A percentile compares a stretch with the other conserved stretches of the same genome.
phyloP scores from a whole-genome alignment of 1,140 invertebrate species.

The Eriosoma lanigerum region DNA sequence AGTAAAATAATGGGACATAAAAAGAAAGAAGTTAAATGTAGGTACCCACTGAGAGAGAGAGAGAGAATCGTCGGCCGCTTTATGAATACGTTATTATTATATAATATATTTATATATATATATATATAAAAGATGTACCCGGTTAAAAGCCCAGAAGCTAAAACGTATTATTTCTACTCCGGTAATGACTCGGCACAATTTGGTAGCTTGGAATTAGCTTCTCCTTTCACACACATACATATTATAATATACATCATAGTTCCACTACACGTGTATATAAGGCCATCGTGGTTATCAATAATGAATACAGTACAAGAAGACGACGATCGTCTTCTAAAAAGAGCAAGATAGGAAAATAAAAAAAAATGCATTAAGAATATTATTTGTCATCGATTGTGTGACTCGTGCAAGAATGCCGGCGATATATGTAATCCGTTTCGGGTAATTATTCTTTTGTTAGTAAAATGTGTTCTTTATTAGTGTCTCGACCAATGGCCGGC shows the following conservation, averaged over 20 bases:
- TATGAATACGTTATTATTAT: conserved; percentile 46
- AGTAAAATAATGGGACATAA: conserved; percentile 33
- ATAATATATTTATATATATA: not conserved
- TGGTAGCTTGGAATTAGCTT: conserved; percentile 47
- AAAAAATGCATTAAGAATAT: conserved; percentile 49
- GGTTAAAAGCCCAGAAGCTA: conserved; percentile 51
- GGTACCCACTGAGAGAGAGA: not conserved
- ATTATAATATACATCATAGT: not conserved
- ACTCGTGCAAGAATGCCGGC: conserved; percentile 50
- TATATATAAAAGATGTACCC: conserved; percentile 29
- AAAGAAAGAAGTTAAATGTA: conserved; percentile 33
- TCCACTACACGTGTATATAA: conserved; percentile 10
- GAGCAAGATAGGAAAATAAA: conserved; percentile 25
- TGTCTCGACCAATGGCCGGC: conserved; percentile 46
- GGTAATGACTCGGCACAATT: conserved; percentile 51
- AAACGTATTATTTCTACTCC: conserved; percentile 50
- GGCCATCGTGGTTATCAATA: conserved; percentile 49
- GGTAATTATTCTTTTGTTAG: conserved; percentile 51
- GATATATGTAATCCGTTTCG: conserved; percentile 50
- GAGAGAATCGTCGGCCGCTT: not conserved
- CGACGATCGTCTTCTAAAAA: conserved; percentile 27
- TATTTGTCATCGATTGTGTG: conserved; percentile 51
- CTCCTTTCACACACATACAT: conserved; percentile 32
- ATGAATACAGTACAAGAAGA: conserved; percentile 45
- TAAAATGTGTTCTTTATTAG: conserved; percentile 46